These are phyloP conservation scores for Hypolimnas misippus DNA, from an alignment of 2,888 invertebrate genomes.

Conservation along the genomic window DNA sequence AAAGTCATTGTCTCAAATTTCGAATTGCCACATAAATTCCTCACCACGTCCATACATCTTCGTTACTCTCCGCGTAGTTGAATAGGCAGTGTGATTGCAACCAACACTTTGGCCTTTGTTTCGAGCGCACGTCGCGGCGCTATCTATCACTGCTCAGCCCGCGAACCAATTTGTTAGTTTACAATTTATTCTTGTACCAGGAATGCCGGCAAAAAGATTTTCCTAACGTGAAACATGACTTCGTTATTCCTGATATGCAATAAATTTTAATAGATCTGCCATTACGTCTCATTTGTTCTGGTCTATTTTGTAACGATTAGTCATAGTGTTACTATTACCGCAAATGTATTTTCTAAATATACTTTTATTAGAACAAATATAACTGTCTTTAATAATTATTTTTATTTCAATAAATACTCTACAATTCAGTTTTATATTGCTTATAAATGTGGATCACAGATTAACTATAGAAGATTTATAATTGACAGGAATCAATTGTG, in stretches of 20 bases:
- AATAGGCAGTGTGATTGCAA: slow-evolving; percentile 77
- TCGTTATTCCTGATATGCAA: slow-evolving; percentile 45
- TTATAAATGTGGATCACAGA: no score
- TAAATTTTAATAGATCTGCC: slow-evolving; percentile 44
- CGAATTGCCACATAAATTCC: slow-evolving; percentile 34
- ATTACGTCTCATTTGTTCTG: slow-evolving; percentile 21
- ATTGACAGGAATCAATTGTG: neutral
- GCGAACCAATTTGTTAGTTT: slow-evolving; percentile 71
- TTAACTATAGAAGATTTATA: no score
- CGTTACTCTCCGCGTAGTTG: slow-evolving; percentile 60
- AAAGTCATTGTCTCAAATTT: slow-evolving; percentile 34
- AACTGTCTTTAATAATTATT: neutral
- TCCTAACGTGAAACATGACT: slow-evolving; percentile 47
- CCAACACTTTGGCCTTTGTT: slow-evolving; percentile 78
- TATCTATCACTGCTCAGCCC: slow-evolving; percentile 74
- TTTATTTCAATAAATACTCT: no score
- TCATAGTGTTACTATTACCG: slow-evolving; percentile 8
- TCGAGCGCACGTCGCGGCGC: slow-evolving; percentile 66
- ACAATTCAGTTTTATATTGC: no score
- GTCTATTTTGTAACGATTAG: slow-evolving; percentile 25
- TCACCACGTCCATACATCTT: slow-evolving; percentile 43
- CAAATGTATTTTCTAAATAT: neutral
- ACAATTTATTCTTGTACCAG: slow-evolving; percentile 59
- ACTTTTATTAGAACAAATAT: neutral
- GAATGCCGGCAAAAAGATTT: slow-evolving; percentile 50